A percentile compares a stretch with the other conserved stretches of the same genome.
These are phyloP conservation scores for Polyommatus iphigenia DNA, from an alignment of 2,888 invertebrate genomes.

Conservation along the genomic window DNA sequence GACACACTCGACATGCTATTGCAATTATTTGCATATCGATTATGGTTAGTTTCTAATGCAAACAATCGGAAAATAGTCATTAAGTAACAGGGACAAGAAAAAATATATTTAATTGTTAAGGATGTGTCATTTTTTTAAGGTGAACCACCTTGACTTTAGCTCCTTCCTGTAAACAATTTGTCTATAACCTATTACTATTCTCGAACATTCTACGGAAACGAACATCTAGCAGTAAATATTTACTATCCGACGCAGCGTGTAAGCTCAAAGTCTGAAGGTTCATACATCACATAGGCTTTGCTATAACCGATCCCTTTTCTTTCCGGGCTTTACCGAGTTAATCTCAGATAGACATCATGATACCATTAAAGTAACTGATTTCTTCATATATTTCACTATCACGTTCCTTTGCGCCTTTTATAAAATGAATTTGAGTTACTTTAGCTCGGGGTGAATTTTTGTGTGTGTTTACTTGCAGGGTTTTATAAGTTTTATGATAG, in stretches of 20 bases:
- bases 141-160: too few relatives aligned
- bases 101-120: too few relatives aligned
- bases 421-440: background rate
- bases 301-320: conserved; percentile 21
- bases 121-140: too few relatives aligned
- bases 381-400: conserved; percentile 19
- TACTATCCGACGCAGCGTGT: background rate
- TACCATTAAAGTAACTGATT: conserved; percentile 21
- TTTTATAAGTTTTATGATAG: too few relatives aligned
- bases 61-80: too few relatives aligned
- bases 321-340: conserved; percentile 6
- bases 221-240: background rate
- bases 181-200: background rate
- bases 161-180: background rate
- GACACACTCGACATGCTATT: too few relatives aligned
- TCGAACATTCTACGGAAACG: background rate
- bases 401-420: background rate
- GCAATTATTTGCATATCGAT: too few relatives aligned
- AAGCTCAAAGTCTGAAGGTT: conserved; percentile 12
- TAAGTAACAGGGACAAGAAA: too few relatives aligned
- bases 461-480: background rate
- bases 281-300: conserved; percentile 22
- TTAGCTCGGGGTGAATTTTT: background rate
- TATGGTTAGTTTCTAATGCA: too few relatives aligned
- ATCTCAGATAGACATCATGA: conserved; percentile 21